Percentiles rank a stretch among this genome's conserved stretches.
phyloP scores from a whole-genome alignment of 2,113 vertebrate genomes.

The Cardinalis cardinalis region DNA sequence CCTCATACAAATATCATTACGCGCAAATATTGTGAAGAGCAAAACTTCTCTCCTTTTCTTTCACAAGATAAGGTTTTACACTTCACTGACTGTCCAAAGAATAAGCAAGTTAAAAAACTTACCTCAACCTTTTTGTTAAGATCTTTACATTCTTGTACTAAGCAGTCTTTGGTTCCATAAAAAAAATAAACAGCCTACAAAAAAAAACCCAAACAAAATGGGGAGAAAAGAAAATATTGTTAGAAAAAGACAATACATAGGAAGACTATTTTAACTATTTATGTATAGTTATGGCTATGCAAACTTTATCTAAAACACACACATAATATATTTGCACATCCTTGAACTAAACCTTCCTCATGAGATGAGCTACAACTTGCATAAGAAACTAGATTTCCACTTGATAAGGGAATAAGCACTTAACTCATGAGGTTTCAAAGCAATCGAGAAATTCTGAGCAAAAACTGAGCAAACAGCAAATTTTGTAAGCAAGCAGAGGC shows the following conservation, averaged over 20 bases:
- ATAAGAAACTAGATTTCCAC: neutral
- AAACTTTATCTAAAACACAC: neutral
- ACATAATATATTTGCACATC: neutral
- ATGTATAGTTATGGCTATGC: neutral
- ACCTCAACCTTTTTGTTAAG: constrained; percentile 98
- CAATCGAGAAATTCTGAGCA: neutral
- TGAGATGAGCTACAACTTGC: neutral
- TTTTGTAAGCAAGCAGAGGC: neutral
- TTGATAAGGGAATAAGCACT: neutral
- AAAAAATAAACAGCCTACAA: constrained; percentile 93
- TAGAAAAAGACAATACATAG: neutral
- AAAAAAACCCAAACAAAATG: neutral
- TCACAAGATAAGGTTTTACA: neutral
- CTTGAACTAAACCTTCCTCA: neutral
- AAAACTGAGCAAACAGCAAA: neutral
- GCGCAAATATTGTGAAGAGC: neutral
- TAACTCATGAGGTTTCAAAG: neutral
- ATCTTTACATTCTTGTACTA: constrained; percentile 97
- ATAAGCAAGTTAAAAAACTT: constrained; percentile 57
- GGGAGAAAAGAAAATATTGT: neutral
- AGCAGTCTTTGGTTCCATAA: constrained; percentile 97
- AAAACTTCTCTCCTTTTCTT: neutral
- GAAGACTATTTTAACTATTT: neutral
- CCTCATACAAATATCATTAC: neutral
- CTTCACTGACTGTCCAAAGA: neutral